phyloP scores from a whole-genome alignment of 1,140 invertebrate species.

The Cydia amplana region DNA sequence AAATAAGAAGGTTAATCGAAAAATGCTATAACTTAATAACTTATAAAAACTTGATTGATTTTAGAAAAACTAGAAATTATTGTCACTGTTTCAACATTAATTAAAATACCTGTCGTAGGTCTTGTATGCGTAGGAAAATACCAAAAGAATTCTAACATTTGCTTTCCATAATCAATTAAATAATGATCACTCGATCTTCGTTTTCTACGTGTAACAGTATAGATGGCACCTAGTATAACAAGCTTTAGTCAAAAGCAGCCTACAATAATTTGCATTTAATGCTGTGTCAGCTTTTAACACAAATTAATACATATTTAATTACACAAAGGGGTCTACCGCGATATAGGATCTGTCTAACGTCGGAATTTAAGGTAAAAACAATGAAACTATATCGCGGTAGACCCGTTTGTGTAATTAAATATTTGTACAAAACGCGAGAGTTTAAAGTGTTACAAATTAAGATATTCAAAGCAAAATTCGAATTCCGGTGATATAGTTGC shows the following conservation, averaged over 20 bases:
- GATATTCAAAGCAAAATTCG: slow-evolving; percentile 7
- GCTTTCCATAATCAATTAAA: neutral
- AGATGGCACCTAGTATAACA: slow-evolving; percentile 22
- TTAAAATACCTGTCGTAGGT: neutral
- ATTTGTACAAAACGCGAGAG: too few relatives aligned
- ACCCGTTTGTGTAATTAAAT: too few relatives aligned
- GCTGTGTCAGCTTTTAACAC: neutral
- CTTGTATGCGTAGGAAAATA: neutral
- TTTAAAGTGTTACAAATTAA: too few relatives aligned
- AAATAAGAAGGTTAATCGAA: neutral
- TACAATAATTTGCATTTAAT: neutral
- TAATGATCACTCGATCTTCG: neutral
- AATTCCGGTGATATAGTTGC: slow-evolving; percentile 20
- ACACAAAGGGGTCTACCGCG: too few relatives aligned
- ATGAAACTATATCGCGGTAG: too few relatives aligned
- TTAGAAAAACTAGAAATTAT: neutral
- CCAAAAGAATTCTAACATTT: neutral
- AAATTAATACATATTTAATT: neutral
- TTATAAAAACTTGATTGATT: neutral
- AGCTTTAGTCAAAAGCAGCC: slow-evolving; percentile 12
- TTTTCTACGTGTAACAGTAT: neutral
- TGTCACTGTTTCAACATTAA: neutral
- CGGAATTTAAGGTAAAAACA: too few relatives aligned
- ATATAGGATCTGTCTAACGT: too few relatives aligned
- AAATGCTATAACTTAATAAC: neutral